phyloP scores from a whole-genome alignment of 2,797 vertebrate species.

The Pygocentrus nattereri region DNA sequence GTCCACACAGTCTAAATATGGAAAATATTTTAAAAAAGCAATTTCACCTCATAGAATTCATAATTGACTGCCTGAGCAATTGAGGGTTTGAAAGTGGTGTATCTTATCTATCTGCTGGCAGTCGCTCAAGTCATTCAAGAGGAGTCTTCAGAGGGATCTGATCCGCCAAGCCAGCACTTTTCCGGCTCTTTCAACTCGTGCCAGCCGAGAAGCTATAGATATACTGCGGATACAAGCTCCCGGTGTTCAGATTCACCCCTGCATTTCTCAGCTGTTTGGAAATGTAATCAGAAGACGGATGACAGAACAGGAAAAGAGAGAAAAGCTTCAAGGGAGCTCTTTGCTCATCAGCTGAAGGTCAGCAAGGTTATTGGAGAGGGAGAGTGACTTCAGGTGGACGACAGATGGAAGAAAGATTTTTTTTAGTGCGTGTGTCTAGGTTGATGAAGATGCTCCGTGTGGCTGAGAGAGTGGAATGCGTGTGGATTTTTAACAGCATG shows the following conservation, averaged over 20 bases:
- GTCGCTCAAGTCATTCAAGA: background rate
- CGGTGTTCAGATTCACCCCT: background rate
- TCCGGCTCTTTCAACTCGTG: background rate
- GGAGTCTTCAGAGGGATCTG: background rate
- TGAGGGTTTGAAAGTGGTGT: background rate
- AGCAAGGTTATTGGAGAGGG: constrained; percentile 1
- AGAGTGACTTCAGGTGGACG: background rate
- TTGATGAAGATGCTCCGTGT: constrained; percentile 2
- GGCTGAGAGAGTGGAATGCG: constrained; percentile 33
- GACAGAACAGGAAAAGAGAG: background rate
- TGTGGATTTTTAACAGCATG: constrained; percentile 9
- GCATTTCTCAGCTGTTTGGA: constrained; percentile 27
- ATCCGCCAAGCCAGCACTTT: background rate
- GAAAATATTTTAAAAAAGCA: background rate
- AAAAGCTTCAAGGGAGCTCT: background rate
- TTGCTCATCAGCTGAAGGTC: constrained; percentile 16
- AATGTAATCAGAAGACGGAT: constrained; percentile 31
- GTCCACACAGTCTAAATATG: background rate
- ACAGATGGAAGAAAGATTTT: background rate
- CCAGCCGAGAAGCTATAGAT: background rate
- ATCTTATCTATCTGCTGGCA: background rate
- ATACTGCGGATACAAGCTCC: background rate
- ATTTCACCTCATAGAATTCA: background rate
- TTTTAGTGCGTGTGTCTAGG: background rate
- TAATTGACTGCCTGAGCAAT: background rate